Conservation (phyloP, 2,888 invertebrate genomes). For the Leucophora obtusa region DNA sequence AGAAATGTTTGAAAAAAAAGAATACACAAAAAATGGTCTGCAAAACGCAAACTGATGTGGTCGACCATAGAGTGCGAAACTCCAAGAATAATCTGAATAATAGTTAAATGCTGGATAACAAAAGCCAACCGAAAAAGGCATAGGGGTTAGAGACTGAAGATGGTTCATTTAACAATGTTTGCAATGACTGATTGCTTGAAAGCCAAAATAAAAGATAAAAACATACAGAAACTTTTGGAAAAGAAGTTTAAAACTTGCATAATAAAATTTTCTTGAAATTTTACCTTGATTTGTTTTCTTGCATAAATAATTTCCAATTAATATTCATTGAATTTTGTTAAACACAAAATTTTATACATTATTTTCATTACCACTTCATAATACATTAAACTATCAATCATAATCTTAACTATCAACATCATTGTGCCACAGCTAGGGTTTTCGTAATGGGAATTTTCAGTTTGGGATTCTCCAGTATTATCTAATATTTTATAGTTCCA, state of each 20-base stretch:
- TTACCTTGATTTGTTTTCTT: not conserved
- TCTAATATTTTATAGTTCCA: too few species aligned
- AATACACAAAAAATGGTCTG: slow-evolving; percentile 1
- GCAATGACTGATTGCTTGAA: slow-evolving; percentile 37
- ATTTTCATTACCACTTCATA: slow-evolving; percentile 18
- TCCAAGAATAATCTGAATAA: slow-evolving; percentile 39
- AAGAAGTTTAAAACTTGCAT: not conserved
- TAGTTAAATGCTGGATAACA: slow-evolving; percentile 19
- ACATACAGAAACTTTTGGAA: not conserved
- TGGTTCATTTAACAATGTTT: slow-evolving; percentile 36
- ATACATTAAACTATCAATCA: slow-evolving; percentile 53
- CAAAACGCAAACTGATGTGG: slow-evolving; percentile 39
- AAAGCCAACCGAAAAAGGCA: slow-evolving; percentile 6
- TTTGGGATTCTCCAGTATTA: too few species aligned
- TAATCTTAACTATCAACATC: slow-evolving; percentile 37
- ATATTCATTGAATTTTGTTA: slow-evolving; percentile 57
- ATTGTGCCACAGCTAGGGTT: too few species aligned
- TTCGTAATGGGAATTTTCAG: slow-evolving; percentile 10
- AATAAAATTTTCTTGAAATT: not conserved
- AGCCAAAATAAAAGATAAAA: not conserved
- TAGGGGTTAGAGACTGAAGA: not conserved
- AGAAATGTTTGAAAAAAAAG: not conserved
- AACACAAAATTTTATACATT: not conserved
- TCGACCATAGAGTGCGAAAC: slow-evolving; percentile 33
- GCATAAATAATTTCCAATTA: slow-evolving; percentile 37